Conservation (phyloP, 2,797 vertebrate species). For the Delichon dasypus region DNA sequence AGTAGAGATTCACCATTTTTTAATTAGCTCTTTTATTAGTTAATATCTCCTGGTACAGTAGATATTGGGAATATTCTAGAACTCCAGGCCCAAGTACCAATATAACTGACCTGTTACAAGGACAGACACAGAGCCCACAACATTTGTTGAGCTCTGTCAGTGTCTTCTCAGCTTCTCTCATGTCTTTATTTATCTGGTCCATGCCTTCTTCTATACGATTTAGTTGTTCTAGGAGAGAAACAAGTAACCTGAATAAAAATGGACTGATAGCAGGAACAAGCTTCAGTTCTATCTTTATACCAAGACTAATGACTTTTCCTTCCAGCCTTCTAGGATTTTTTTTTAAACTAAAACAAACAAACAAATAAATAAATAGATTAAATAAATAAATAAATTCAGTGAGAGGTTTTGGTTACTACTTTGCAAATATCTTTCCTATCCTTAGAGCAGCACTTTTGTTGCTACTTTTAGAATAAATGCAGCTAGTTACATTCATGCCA, state of each 20-base stretch:
- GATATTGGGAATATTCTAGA: not conserved
- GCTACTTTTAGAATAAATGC: not conserved
- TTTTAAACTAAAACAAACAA: too few relatives aligned
- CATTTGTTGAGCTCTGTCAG: constrained; percentile 95
- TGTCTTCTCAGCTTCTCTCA: constrained; percentile 94
- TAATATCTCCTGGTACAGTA: not conserved
- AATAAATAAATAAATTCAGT: too few relatives aligned
- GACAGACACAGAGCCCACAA: constrained; percentile 95
- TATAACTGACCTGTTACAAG: constrained; percentile 89
- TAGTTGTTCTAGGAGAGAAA: constrained; percentile 86
- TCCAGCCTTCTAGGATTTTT: not conserved
- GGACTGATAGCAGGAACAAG: not conserved
- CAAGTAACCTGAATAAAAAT: not conserved
- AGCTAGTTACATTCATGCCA: not conserved
- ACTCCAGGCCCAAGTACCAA: not conserved
- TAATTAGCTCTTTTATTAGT: not conserved
- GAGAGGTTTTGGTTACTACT: not conserved
- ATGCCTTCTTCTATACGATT: constrained; percentile 88
- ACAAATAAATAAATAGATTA: too few relatives aligned
- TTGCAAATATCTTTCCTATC: not conserved
- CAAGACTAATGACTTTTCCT: not conserved
- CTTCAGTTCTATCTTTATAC: not conserved
- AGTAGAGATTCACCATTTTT: not conserved
- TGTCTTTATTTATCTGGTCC: constrained; percentile 98
- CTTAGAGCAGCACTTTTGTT: not conserved